Conservation (phyloP, 2,888 invertebrate species). For the Maniola hyperantus region DNA sequence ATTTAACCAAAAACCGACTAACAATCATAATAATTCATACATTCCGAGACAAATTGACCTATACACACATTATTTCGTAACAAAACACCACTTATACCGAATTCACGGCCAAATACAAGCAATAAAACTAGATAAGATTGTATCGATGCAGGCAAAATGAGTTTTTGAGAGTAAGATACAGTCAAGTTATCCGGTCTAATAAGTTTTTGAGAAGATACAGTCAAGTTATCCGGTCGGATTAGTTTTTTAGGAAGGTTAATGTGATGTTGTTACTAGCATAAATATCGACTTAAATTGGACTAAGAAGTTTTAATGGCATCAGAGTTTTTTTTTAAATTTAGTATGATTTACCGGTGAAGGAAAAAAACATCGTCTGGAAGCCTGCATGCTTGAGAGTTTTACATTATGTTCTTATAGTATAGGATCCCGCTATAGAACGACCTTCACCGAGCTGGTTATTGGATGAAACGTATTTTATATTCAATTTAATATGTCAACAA, state of each 20-base stretch:
- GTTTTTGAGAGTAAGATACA: constrained; percentile 13
- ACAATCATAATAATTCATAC: not conserved
- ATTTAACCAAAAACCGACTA: not conserved
- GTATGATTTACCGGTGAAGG: no score
- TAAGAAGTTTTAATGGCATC: no score
- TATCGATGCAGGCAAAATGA: constrained; percentile 8
- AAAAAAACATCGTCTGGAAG: no score
- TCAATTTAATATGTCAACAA: no score
- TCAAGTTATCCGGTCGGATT: constrained; percentile 16
- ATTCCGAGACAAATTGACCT: constrained; percentile 6
- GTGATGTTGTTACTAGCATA: not conserved
- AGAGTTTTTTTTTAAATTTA: no score
- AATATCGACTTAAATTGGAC: no score
- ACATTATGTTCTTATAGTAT: no score
- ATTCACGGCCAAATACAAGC: constrained; percentile 18
- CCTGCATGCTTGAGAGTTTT: no score
- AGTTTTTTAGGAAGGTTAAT: constrained; percentile 19
- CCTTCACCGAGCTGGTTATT: no score
- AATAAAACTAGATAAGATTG: constrained; percentile 18
- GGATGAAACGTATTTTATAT: no score
- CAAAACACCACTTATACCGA: not conserved
- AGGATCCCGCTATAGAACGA: no score
- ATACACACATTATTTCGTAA: constrained; percentile 6
- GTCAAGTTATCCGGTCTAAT: constrained; percentile 17
- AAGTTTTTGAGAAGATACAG: constrained; percentile 14